Conservation (phyloP, 2,113 vertebrate species). For the Urocitellus parryii region DNA sequence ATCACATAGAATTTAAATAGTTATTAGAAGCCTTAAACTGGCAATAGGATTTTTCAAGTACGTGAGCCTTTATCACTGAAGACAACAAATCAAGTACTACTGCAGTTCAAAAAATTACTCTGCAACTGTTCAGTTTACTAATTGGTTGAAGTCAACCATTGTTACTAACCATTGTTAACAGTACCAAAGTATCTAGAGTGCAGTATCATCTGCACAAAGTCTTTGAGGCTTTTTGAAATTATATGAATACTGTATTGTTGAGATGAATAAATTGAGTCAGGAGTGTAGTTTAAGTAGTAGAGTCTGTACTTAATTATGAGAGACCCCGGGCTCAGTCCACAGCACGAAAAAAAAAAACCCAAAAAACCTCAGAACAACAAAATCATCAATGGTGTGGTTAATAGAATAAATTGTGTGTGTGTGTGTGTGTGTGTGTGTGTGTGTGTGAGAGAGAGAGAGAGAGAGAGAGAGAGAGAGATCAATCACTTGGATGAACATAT, state of each 20-base stretch:
- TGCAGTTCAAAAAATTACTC: conserved; percentile 51
- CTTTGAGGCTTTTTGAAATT: neutral
- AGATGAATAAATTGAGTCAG: neutral
- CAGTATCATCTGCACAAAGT: neutral
- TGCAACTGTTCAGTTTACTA: conserved; percentile 79
- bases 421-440: neutral
- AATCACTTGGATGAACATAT: neutral
- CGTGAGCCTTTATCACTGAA: conserved; percentile 79
- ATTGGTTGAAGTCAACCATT: conserved; percentile 68
- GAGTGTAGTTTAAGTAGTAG: no score
- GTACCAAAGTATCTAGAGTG: neutral
- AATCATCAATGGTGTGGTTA: neutral
- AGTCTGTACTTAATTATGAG: neutral
- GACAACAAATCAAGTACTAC: conserved; percentile 81
- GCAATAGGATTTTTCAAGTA: conserved; percentile 84
- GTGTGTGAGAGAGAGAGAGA: no score
- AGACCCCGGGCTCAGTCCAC: neutral
- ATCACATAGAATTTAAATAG: conserved; percentile 84
- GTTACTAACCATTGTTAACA: neutral
- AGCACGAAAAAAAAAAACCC: neutral
- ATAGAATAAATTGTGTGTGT: neutral
- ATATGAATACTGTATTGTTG: neutral
- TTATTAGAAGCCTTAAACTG: conserved; percentile 84
- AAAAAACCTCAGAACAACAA: neutral
- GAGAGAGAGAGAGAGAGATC: no score